Base-by-base conservation (phyloP, 1,140 invertebrate species). In the Acromyrmex heyeri region DNA sequence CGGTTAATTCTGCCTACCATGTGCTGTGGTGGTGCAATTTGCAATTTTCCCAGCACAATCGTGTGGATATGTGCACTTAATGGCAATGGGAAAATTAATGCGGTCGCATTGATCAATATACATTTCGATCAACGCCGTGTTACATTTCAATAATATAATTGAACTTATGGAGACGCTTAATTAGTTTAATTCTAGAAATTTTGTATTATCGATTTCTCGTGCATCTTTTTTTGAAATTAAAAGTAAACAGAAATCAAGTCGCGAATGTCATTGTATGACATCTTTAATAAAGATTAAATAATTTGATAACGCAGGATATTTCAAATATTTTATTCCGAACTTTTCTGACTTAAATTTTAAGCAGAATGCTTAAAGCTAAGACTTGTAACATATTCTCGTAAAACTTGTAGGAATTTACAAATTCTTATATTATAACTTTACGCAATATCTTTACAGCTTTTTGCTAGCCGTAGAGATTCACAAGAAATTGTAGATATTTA, bases 31-130 rank as follows among this genome's bases (percentile, higher is more conserved):
- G 12, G 38, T 73, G 69, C 69, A 83, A 57, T 61, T 83, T 50
- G 69, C 79, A 81, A 75, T 83, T 83, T 83, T 75, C 55, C 69
- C 69, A 8, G 14, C 27, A 62, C 77, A 75, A 61, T 82, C 79
- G 38, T 55, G 55, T 61, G 69, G 38, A 59, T 72, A 73, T 50
- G 59, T 48, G 57, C 70, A 30, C 55, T 82, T 82, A 82, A 30
- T 70, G 79, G 38, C 34, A 61, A 75, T 18, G 38, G 55, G 69
- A 83, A 83, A 83, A 75, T 83, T 83, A 83, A 83, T 61, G 79
- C 65, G 67, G 53, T 61, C 14, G 38, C 27, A 57, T 73, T 73
- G 69, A 83, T 83, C 69, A 75, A 50, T 75, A 61, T 50, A n/a
- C 38, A 70, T 62, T 83, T 75, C 79, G 79, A 83, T 50, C 38